These are phyloP conservation scores for Dynastes grantii DNA, from an alignment of 2,888 invertebrate species.

Conservation along the genomic window DNA sequence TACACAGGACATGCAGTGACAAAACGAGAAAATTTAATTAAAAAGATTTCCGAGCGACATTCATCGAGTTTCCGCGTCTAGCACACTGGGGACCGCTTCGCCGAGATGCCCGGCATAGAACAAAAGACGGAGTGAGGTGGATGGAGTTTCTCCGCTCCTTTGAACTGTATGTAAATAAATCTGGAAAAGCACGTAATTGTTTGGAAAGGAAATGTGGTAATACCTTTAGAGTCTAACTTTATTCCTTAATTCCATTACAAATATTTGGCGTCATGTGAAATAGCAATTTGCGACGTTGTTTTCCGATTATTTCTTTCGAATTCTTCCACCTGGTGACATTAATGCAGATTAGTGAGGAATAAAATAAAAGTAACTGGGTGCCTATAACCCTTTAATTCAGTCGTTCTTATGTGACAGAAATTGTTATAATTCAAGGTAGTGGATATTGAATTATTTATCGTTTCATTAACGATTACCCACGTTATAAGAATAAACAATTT, in stretches of 20 bases:
- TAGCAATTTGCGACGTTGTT: background rate
- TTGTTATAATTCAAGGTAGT: too few species aligned
- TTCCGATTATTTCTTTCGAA: background rate
- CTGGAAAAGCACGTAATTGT: slow-evolving; percentile 32
- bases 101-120: background rate
- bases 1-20: slow-evolving; percentile 45
- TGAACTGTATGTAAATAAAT: slow-evolving; percentile 43
- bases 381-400: too few species aligned
- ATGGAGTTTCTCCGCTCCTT: slow-evolving; percentile 9
- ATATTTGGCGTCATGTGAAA: slow-evolving; percentile 6
- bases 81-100: background rate
- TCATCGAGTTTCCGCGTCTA: slow-evolving; percentile 33
- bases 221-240: slow-evolving; percentile 17
- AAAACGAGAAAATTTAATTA: slow-evolving; percentile 48
- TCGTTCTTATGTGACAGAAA: too few species aligned
- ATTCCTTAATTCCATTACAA: slow-evolving; percentile 20
- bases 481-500: too few species aligned
- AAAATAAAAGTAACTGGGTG: too few species aligned
- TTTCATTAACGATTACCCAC: too few species aligned
- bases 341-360: too few species aligned
- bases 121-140: slow-evolving; percentile 4
- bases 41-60: slow-evolving; percentile 41
- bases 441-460: too few species aligned
- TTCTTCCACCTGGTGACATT: too few species aligned
- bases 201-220: slow-evolving; percentile 41